A percentile compares a stretch with the other conserved stretches of the same genome.
Evolutionary conservation across 2,113 vertebrate species (phyloP).

Genomic region (Macquaria australasica): DNA sequence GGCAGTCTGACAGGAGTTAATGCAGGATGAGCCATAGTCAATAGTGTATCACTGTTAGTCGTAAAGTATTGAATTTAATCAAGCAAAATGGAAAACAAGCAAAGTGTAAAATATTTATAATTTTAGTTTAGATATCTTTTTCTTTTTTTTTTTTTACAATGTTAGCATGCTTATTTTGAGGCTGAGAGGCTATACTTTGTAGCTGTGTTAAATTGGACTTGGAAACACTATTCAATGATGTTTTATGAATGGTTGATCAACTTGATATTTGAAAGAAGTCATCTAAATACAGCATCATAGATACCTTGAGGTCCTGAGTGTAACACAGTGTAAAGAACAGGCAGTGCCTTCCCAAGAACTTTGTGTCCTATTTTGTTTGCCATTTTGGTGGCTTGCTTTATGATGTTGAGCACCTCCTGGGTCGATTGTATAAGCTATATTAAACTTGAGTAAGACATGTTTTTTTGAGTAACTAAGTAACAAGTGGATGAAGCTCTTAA

Average conservation of each 20-base stretch:
- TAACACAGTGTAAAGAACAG: constrained; percentile 17
- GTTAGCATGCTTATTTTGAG: neutral
- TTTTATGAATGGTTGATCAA: neutral
- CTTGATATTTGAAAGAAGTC: constrained; percentile 11
- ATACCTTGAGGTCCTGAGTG: neutral
- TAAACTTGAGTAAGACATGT: neutral
- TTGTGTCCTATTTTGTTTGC: neutral
- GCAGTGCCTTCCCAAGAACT: constrained; percentile 9
- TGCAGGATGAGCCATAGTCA: neutral
- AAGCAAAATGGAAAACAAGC: neutral
- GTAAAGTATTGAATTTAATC: neutral
- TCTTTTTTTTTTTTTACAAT: neutral
- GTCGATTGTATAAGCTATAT: constrained; percentile 5
- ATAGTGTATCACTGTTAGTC: neutral
- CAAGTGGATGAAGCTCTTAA: neutral
- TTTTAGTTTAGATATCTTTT: neutral
- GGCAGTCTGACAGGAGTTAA: neutral
- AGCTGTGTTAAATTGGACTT: neutral
- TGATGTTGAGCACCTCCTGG: neutral
- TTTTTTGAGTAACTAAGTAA: neutral
- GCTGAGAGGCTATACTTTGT: neutral
- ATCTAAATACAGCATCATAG: constrained; percentile 16
- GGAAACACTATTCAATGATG: too few relatives aligned
- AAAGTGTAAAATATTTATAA: neutral
- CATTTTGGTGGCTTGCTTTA: neutral